Evolutionary conservation across 1,140 invertebrate species (phyloP).

Genomic region (Leptinotarsa undecemlineata): DNA sequence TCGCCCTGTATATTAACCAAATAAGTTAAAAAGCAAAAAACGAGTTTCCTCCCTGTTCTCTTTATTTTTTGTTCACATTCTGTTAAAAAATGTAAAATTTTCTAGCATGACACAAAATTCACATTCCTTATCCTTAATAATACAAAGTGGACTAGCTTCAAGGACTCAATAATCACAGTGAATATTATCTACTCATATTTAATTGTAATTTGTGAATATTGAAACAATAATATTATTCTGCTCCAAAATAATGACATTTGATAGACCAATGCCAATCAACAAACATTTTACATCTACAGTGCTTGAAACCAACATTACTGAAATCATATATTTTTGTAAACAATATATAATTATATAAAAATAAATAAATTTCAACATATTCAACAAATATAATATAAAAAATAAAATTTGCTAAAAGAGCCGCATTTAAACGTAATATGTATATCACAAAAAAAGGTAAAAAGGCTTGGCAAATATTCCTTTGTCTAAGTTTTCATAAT

Average conservation of each 20-base stretch:
- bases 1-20: no score
- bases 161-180: conserved; percentile 3
- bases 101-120: no score
- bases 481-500: not conserved
- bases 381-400: conserved; percentile 20
- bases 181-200: not conserved
- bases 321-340: conserved; percentile 7
- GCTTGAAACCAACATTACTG: not conserved
- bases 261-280: not conserved
- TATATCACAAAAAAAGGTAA: conserved; percentile 23
- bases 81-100: no score
- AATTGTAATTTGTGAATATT: not conserved
- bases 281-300: not conserved
- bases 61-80: no score
- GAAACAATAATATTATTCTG: not conserved
- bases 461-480: not conserved
- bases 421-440: conserved; percentile 12
- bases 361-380: conserved; percentile 7
- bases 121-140: not conserved
- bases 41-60: no score
- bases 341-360: conserved; percentile 20
- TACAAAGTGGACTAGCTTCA: conserved; percentile 3
- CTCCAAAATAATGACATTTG: not conserved
- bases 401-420: conserved; percentile 16
- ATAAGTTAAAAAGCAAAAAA: no score